phyloP scores from a whole-genome alignment of 1,140 invertebrate species.

The Sycophaga agraensis region DNA sequence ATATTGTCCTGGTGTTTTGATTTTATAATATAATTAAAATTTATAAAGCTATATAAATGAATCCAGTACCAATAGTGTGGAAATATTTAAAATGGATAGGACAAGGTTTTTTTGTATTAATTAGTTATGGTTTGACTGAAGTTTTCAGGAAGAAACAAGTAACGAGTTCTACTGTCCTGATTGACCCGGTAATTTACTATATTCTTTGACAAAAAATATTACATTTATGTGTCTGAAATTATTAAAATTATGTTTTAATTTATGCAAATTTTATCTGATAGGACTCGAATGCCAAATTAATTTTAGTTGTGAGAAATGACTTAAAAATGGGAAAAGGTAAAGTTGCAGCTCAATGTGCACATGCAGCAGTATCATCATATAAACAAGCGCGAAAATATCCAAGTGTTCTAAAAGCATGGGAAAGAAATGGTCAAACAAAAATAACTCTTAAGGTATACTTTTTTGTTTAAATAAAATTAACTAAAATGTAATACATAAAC shows the following conservation, averaged over 20 bases:
- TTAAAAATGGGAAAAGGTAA: slow-evolving; percentile 95
- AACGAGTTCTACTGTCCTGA: too few relatives aligned
- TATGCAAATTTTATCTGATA: too few relatives aligned
- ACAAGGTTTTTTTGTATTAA: too few relatives aligned
- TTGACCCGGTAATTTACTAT: too few relatives aligned
- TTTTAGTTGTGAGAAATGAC: slow-evolving; percentile 85
- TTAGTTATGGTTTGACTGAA: slow-evolving; percentile 16
- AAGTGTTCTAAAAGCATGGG: slow-evolving; percentile 72
- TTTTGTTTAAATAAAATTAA: background rate
- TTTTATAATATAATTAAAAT: too few relatives aligned
- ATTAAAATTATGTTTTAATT: too few relatives aligned
- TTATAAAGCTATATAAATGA: too few relatives aligned
- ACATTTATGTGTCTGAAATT: too few relatives aligned
- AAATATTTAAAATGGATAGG: too few relatives aligned
- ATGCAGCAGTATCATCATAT: slow-evolving; percentile 83
- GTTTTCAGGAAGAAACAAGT: slow-evolving; percentile 4
- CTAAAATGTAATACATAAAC: too few relatives aligned
- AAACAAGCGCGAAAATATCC: slow-evolving; percentile 66
- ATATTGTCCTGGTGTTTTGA: too few relatives aligned
- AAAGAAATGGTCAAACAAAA: slow-evolving; percentile 78
- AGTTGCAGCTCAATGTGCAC: slow-evolving; percentile 88
- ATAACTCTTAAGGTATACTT: slow-evolving; percentile 69
- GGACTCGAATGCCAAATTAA: slow-evolving; percentile 82
- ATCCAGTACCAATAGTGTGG: too few relatives aligned
- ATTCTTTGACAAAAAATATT: slow-evolving; percentile 41